phyloP scores from a whole-genome alignment of 92 coral and sea anemone genomes.

The Montipora capitata region DNA sequence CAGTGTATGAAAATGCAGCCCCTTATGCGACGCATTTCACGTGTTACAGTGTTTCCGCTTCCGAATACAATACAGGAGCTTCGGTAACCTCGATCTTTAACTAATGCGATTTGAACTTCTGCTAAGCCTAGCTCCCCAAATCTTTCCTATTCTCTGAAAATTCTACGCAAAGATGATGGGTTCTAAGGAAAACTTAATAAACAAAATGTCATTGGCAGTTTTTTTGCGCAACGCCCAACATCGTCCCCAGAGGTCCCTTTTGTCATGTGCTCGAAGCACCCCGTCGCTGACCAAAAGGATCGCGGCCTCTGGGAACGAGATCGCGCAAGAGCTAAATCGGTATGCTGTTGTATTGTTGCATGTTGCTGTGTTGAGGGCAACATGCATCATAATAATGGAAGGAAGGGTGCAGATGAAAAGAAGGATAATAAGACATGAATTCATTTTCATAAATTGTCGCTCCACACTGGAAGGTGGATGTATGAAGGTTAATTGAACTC shows the following conservation, averaged over 20 bases:
- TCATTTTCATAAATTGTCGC: slow-evolving; percentile 49
- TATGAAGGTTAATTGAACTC: too few species aligned
- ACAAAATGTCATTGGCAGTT: slow-evolving; percentile 53
- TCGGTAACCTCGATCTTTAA: too few species aligned
- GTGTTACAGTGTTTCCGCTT: too few species aligned
- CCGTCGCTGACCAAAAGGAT: too few species aligned
- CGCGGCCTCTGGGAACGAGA: too few species aligned
- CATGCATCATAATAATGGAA: slow-evolving; percentile 38
- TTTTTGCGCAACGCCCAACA: slow-evolving; percentile 31
- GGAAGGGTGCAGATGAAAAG: slow-evolving; percentile 59
- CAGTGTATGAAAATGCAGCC: too few species aligned
- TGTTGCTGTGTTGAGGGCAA: slow-evolving; percentile 8
- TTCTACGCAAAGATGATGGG: slow-evolving; percentile 52
- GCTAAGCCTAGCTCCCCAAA: background rate
- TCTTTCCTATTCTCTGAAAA: slow-evolving; percentile 22
- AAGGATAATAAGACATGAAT: slow-evolving; percentile 18
- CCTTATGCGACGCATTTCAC: too few species aligned
- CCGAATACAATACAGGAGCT: too few species aligned
- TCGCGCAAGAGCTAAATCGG: too few species aligned
- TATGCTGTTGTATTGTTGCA: background rate
- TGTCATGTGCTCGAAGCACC: too few species aligned
- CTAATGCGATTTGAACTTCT: background rate
- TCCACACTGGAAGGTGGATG: slow-evolving; percentile 11
- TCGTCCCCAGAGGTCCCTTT: background rate
- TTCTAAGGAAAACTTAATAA: slow-evolving; percentile 51